A percentile compares a stretch with the other conserved stretches of the same genome.
Conservation (phyloP, 2,113 vertebrate genomes). For the Aptenodytes forsteri region DNA sequence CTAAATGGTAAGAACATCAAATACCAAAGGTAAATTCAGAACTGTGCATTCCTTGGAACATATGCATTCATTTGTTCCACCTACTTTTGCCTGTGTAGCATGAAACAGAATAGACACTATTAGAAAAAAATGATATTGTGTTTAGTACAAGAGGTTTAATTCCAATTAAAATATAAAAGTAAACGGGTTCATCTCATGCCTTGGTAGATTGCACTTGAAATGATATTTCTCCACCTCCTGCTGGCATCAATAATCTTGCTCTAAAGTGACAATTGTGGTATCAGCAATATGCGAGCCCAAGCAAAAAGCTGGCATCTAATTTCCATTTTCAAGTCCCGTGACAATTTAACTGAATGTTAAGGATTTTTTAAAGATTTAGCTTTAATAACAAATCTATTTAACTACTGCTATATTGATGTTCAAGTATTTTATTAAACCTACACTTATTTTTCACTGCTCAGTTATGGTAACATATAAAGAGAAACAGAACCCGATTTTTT, state of each 20-base stretch:
- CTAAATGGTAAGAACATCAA: neutral
- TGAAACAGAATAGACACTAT: neutral
- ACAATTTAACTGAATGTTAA: neutral
- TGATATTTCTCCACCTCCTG: neutral
- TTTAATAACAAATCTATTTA: neutral
- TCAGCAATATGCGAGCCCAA: neutral
- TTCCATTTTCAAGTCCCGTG: neutral
- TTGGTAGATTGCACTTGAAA: neutral
- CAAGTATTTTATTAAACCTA: neutral
- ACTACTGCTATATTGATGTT: neutral
- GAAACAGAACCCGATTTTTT: neutral
- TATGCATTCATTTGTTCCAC: neutral
- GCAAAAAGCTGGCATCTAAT: neutral
- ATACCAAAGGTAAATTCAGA: neutral
- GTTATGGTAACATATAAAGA: neutral
- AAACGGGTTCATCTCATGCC: neutral
- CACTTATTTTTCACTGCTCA: neutral
- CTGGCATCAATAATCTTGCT: neutral
- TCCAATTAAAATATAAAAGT: neutral
- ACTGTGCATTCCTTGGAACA: neutral
- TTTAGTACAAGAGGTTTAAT: neutral
- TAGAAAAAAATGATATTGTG: neutral
- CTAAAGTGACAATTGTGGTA: neutral
- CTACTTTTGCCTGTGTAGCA: neutral
- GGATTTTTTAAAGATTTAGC: neutral